These are phyloP conservation scores for Pipa parva DNA, from an alignment of 2,113 vertebrate genomes.

Conservation along the genomic window DNA sequence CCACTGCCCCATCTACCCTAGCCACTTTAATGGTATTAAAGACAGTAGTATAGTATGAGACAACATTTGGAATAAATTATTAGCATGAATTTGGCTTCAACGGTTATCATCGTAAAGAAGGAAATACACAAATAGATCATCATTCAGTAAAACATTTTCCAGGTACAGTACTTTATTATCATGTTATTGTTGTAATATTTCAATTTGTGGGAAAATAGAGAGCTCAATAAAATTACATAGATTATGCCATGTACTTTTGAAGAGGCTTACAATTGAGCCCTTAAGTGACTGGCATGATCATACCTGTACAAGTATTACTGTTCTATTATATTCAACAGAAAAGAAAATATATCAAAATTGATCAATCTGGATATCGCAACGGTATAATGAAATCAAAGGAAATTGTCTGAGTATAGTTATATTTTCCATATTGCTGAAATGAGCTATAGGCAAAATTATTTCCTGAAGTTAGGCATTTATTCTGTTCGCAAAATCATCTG, in stretches of 20 bases:
- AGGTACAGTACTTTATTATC: constrained; percentile 7
- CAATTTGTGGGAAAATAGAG: too few relatives aligned
- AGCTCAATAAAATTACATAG: not conserved
- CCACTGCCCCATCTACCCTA: too few relatives aligned
- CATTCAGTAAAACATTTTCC: constrained; percentile 4
- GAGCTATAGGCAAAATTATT: not conserved
- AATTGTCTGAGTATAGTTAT: not conserved
- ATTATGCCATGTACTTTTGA: not conserved
- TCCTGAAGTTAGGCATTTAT: not conserved
- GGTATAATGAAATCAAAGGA: not conserved
- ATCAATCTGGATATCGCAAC: not conserved
- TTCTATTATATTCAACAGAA: not conserved
- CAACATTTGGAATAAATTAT: too few relatives aligned
- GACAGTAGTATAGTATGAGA: too few relatives aligned
- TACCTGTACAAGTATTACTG: not conserved
- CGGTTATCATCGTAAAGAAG: too few relatives aligned
- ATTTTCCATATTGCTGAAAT: not conserved
- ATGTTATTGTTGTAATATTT: not conserved
- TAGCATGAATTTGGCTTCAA: too few relatives aligned
- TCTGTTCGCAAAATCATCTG: not conserved
- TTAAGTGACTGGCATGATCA: not conserved
- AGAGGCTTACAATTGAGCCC: not conserved
- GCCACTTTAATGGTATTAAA: too few relatives aligned
- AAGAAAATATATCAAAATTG: not conserved
- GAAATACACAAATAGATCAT: not conserved